phyloP scores from a whole-genome alignment of 1,140 invertebrate species.

The Melipona quadrifasciata region DNA sequence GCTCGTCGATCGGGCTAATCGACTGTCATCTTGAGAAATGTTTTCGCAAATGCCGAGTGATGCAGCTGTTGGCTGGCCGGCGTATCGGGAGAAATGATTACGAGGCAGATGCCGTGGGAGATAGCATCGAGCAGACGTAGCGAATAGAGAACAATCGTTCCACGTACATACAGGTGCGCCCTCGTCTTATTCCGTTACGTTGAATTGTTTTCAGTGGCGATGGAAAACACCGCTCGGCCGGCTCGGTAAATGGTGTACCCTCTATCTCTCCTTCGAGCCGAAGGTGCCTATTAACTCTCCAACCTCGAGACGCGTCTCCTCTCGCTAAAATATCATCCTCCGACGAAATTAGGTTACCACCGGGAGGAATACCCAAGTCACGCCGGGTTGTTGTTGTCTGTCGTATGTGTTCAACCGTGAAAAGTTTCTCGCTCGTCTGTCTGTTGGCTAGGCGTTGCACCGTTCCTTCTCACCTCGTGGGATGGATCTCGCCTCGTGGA shows the following conservation, averaged over 20 bases:
- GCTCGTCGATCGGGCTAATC: conserved; percentile 45
- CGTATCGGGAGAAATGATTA: conserved; percentile 41
- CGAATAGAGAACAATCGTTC: conserved; percentile 46
- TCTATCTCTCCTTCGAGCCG: background rate
- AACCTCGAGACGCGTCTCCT: background rate
- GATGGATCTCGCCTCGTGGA: background rate
- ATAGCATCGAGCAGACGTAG: conserved; percentile 29
- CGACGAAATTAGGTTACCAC: conserved; percentile 23
- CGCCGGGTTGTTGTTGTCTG: background rate
- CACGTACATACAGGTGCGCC: conserved; percentile 18
- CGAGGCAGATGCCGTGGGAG: conserved; percentile 29
- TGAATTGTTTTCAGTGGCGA: conserved; percentile 50
- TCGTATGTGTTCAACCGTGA: background rate
- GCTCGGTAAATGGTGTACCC: conserved; percentile 3
- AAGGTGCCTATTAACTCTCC: conserved; percentile 33
- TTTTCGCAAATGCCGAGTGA: conserved; percentile 41
- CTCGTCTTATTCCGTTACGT: conserved; percentile 35
- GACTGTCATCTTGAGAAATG: conserved; percentile 54
- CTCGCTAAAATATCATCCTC: conserved; percentile 25
- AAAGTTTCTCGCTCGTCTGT: background rate
- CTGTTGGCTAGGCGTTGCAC: no score
- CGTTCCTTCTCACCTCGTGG: background rate
- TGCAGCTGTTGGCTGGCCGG: conserved; percentile 20
- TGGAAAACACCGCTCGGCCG: background rate
- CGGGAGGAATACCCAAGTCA: conserved; percentile 26